A percentile compares a stretch with the other conserved stretches of the same genome.
phyloP scores from a whole-genome alignment of 2,113 vertebrate genomes.

The Euleptes europaea region DNA sequence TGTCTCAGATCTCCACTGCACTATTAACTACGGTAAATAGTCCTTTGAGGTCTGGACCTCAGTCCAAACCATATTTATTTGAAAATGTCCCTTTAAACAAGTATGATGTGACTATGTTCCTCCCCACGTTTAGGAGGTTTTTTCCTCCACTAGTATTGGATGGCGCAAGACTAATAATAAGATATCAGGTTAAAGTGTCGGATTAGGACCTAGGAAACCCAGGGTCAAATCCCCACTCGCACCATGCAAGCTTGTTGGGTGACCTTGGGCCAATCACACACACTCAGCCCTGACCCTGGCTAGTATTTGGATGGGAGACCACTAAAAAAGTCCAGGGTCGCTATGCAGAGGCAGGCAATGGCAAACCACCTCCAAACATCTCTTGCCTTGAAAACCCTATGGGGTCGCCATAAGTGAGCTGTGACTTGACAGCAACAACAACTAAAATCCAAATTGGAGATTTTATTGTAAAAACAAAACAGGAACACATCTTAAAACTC shows the following conservation, averaged over 20 bases:
- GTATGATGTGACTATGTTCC: not conserved
- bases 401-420: too few species aligned
- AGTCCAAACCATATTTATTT: not conserved
- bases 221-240: too few species aligned
- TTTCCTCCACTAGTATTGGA: not conserved
- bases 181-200: constrained; percentile 21
- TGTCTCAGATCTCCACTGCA: not conserved
- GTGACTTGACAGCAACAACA: too few species aligned
- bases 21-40: not conserved
- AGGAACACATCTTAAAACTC: constrained; percentile 20
- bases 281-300: too few species aligned
- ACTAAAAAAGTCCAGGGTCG: too few species aligned
- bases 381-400: too few species aligned
- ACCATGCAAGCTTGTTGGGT: too few species aligned
- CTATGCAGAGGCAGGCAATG: too few species aligned
- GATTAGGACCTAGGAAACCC: too few species aligned
- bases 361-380: too few species aligned
- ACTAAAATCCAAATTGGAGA: not conserved
- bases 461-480: constrained; percentile 34
- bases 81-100: not conserved
- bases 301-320: too few species aligned
- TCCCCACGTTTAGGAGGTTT: not conserved
- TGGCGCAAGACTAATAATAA: constrained; percentile 40
- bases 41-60: not conserved
- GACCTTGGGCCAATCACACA: too few species aligned